Evolutionary conservation across 2,113 vertebrate genomes (phyloP).

Genomic region (Regulus satrapa): DNA sequence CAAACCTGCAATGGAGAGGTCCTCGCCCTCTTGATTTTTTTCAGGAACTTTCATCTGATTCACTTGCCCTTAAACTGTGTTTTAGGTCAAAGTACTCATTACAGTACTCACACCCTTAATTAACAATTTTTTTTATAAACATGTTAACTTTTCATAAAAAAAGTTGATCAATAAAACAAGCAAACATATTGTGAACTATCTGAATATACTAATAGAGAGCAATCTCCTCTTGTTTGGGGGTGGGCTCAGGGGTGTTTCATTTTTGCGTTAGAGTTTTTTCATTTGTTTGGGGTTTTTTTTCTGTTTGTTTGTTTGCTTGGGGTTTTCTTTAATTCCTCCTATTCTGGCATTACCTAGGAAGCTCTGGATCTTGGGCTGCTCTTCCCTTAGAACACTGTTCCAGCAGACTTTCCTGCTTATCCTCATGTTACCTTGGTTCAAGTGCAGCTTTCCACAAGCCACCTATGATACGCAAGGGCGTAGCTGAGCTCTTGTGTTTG

Average conservation of each 20-base stretch:
- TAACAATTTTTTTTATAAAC: background rate
- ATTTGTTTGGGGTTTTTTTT: background rate
- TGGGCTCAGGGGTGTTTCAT: accelerated
- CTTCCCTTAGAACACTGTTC: background rate
- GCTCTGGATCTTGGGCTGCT: background rate
- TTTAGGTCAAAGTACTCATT: background rate
- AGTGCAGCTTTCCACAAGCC: background rate
- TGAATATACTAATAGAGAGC: background rate
- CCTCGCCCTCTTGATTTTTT: background rate
- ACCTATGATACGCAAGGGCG: accelerated
- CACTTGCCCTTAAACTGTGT: background rate
- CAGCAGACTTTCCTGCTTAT: background rate
- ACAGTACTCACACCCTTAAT: background rate
- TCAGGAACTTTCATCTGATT: background rate
- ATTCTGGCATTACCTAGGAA: background rate
- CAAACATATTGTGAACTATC: background rate
- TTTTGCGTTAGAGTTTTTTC: background rate
- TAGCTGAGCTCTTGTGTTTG: background rate
- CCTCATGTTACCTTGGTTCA: background rate
- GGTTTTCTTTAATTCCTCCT: background rate
- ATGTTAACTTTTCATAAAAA: background rate
- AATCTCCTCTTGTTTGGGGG: background rate
- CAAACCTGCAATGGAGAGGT: background rate
- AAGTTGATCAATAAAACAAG: background rate
- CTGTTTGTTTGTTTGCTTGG: background rate